phyloP scores from a whole-genome alignment of 2,113 vertebrate species.

The Anolis carolinensis region DNA sequence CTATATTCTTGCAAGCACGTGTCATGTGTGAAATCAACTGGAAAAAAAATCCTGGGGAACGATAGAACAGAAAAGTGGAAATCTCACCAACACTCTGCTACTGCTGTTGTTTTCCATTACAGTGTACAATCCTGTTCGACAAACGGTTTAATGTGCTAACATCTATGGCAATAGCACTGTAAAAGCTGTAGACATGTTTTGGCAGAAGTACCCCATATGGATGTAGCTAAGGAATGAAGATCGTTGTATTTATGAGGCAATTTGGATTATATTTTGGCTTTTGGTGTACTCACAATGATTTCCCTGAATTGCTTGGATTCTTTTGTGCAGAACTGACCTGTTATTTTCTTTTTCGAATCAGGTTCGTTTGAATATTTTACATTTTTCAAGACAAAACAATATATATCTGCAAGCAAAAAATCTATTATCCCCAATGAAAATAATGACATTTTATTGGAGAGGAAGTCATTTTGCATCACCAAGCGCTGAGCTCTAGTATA shows the following conservation, averaged over 20 bases:
- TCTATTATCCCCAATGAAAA: slow-evolving; percentile 45
- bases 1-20: no score
- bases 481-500: slow-evolving; percentile 13
- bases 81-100: not conserved
- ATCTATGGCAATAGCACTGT: slow-evolving; percentile 61
- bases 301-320: slow-evolving; percentile 52
- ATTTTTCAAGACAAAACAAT: slow-evolving; percentile 50
- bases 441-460: slow-evolving; percentile 45
- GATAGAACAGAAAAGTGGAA: no score
- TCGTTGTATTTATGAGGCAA: slow-evolving; percentile 67
- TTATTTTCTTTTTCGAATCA: slow-evolving; percentile 52
- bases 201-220: slow-evolving; percentile 55
- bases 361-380: slow-evolving; percentile 50
- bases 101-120: not conserved
- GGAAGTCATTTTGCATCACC: slow-evolving; percentile 58
- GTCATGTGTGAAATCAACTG: no score
- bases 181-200: slow-evolving; percentile 52
- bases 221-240: not conserved
- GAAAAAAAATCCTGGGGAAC: no score
- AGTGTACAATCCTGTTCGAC: slow-evolving; percentile 58
- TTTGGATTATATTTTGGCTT: slow-evolving; percentile 61
- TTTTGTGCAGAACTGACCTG: slow-evolving; percentile 52
- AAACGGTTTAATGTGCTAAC: slow-evolving; percentile 60
- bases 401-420: slow-evolving; percentile 53
- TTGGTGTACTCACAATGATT: slow-evolving; percentile 44